phyloP scores from a whole-genome alignment of 2,888 invertebrate genomes.

The Spialia ferax region DNA sequence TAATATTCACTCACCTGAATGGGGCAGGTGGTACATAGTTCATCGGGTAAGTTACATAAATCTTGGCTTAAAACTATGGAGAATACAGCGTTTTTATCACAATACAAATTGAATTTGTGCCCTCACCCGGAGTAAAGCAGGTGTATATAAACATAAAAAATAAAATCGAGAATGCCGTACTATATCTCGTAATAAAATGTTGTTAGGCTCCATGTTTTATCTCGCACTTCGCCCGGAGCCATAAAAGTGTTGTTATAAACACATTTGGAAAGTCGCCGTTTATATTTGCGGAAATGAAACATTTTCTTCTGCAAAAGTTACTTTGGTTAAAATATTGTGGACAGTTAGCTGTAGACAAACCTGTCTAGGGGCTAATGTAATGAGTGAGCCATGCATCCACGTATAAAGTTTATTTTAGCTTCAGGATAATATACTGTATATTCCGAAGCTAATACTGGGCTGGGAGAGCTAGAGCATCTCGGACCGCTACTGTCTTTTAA shows the following conservation, averaged over 20 bases:
- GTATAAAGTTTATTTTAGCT: no score
- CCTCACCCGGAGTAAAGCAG: background rate
- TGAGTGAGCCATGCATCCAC: no score
- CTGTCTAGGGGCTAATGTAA: no score
- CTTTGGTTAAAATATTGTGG: background rate
- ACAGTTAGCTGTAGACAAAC: background rate
- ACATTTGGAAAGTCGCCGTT: background rate
- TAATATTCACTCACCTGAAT: no score
- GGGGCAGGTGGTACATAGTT: background rate
- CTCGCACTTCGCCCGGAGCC: slow-evolving; percentile 11
- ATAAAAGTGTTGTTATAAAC: slow-evolving; percentile 16
- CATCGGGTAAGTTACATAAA: background rate
- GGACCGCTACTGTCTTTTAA: no score
- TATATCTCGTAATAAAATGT: slow-evolving; percentile 8
- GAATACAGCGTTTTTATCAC: background rate
- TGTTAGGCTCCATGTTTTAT: slow-evolving; percentile 17
- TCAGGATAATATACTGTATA: no score
- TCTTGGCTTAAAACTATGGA: background rate
- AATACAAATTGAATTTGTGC: slow-evolving; percentile 3
- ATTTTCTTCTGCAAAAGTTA: background rate
- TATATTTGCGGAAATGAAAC: slow-evolving; percentile 8
- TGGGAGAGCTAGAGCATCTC: no score
- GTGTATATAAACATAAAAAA: background rate
- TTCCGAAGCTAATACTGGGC: no score
- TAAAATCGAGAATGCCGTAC: slow-evolving; percentile 14